Percentiles rank a stretch among this genome's conserved stretches.
Conservation (phyloP, 2,888 invertebrate species). For the Caenorhabditis zanzibari region DNA sequence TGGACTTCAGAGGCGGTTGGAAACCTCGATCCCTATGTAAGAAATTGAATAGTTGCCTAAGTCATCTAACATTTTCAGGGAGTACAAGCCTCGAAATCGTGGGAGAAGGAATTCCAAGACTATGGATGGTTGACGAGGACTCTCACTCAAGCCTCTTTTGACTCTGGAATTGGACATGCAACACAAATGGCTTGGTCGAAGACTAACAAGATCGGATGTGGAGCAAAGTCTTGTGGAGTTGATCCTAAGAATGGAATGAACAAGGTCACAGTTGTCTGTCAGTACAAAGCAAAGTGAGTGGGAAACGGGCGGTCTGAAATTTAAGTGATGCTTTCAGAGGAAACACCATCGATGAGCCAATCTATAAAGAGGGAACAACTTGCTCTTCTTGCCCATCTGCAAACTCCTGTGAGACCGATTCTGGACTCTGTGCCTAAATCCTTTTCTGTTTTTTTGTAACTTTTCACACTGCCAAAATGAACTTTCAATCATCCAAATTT, state of each 20-base stretch:
- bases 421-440: slow-evolving; percentile 23
- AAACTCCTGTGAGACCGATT: slow-evolving; percentile 38
- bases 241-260: background rate
- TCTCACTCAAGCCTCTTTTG: background rate
- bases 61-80: slow-evolving; percentile 3
- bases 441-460: background rate
- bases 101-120: slow-evolving; percentile 58
- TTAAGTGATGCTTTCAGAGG: slow-evolving; percentile 15
- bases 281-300: slow-evolving; percentile 30
- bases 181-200: slow-evolving; percentile 60
- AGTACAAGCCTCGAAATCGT: slow-evolving; percentile 24
- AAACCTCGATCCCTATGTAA: background rate
- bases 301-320: background rate
- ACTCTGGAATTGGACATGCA: no score
- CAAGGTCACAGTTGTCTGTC: slow-evolving; percentile 42
- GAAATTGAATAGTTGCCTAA: background rate
- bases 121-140: slow-evolving; percentile 58
- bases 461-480: no score
- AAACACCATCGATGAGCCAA: slow-evolving; percentile 28
- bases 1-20: background rate
- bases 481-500: no score
- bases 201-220: slow-evolving; percentile 51
- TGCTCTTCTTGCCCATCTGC: slow-evolving; percentile 49
- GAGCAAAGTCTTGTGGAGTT: slow-evolving; percentile 36
- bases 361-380: slow-evolving; percentile 38